Evolutionary conservation across 1,140 invertebrate genomes (phyloP), one percentile per base, ranked within the genome.

Genomic region (Drosophila teissieri): DNA sequence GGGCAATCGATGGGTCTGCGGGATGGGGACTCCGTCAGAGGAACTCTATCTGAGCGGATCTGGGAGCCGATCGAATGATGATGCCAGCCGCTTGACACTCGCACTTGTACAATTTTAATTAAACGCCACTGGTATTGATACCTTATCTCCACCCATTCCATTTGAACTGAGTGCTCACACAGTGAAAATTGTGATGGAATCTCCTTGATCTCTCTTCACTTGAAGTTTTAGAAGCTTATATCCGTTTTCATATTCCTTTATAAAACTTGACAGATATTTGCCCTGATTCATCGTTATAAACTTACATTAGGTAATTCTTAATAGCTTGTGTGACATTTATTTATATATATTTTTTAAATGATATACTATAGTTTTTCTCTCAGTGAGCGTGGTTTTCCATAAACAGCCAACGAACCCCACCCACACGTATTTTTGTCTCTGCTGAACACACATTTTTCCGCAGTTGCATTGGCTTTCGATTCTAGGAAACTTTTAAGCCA

Each of bases 81-180:
- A 83, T 58, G 42, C 54, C 73, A 46, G 42, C 36, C 77, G 68
- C 78, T 77, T 84, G 83, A 86, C 65, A 86, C 84, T 78, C 78
- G 73, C 77, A 84, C 80, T 84, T 89, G 84, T 86, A 82, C 55
- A 91, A 91, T 89, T 91, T 91, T 91, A 91, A 91, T 91, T 91
- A 91, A 91, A 82, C 73, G 81, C 86, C 81, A 90, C 85, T 80
- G 81, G 78, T 79, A 86, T 82, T 90, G 81, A 81, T 80, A 72
- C 68, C 70, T 67, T 65, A 77, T 77, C 52, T 72, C 52, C 46
- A 22, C 56, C n/a, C 24, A 63, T 37, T 39, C 36, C 19, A 42
- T 27, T 69, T 42, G 34, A 48, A 36, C 40, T 24, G 42, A 12
- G 11, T 56, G 55, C 36, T 44, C 27, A 12, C 42, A 14, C 76